A percentile compares a stretch with the other conserved stretches of the same genome.
Evolutionary conservation across 2,113 vertebrate species (phyloP).

Genomic region (Fukomys damarensis): DNA sequence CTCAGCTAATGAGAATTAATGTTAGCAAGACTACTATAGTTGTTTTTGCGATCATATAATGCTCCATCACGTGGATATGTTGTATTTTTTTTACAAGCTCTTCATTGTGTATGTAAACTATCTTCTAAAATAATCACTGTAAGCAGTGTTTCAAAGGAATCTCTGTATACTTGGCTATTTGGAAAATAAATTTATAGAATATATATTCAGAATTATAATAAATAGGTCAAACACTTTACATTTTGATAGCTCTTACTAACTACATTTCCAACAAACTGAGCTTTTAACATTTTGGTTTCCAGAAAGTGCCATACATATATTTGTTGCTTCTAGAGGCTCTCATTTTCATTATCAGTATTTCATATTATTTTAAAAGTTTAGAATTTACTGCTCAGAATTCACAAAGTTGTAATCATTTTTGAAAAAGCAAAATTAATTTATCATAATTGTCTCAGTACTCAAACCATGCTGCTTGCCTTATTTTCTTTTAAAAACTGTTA

Average conservation of each 20-base stretch:
- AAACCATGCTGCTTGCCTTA: background rate
- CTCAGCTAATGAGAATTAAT: background rate
- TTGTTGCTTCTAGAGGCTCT: background rate
- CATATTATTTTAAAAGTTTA: background rate
- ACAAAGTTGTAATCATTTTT: background rate
- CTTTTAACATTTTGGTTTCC: background rate
- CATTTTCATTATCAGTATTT: background rate
- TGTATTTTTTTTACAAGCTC: background rate
- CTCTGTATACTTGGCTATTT: background rate
- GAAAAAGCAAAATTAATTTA: background rate
- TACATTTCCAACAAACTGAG: background rate
- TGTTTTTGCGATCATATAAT: background rate
- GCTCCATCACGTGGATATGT: background rate
- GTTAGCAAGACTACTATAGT: background rate
- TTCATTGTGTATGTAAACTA: background rate
- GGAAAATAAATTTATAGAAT: background rate
- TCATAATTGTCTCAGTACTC: background rate
- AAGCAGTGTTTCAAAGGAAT: background rate
- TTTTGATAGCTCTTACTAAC: background rate
- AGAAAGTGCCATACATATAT: background rate
- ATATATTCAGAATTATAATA: background rate
- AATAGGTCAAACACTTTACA: background rate
- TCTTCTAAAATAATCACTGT: background rate
- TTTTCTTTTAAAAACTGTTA: constrained; percentile 4
- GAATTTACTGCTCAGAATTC: background rate